Evolutionary conservation across 2,797 vertebrate genomes (phyloP).

Genomic region (Phoebastria nigripes): DNA sequence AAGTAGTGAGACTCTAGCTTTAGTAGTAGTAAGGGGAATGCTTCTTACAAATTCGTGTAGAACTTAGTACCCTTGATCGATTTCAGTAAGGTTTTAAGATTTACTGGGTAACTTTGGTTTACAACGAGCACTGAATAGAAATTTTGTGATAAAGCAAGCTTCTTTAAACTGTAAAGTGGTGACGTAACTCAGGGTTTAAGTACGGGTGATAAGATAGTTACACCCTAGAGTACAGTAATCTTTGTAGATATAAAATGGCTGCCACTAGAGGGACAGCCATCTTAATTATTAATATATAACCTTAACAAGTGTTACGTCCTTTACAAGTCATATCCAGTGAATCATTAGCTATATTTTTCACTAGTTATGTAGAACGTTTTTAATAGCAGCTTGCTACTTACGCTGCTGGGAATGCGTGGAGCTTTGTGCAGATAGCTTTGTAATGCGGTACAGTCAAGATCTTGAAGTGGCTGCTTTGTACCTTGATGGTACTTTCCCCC

Average conservation of each 20-base stretch:
- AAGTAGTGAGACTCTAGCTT: accelerated
- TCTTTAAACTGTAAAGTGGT: neutral
- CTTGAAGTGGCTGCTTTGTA: neutral
- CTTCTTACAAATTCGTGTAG: accelerated
- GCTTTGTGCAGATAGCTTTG: neutral
- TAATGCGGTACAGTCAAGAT: accelerated
- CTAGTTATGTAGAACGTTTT: accelerated
- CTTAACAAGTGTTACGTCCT: accelerated
- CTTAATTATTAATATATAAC: neutral
- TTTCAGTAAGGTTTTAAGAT: neutral
- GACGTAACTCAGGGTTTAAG: neutral
- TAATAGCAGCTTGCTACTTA: accelerated
- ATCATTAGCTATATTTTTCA: accelerated
- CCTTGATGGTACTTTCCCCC: accelerated
- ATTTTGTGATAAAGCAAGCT: accelerated
- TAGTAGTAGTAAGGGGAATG: accelerated
- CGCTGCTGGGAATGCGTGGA: accelerated
- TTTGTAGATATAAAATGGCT: neutral
- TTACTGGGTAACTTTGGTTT: accelerated
- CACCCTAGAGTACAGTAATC: neutral
- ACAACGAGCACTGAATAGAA: accelerated
- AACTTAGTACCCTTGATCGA: accelerated
- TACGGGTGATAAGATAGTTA: neutral
- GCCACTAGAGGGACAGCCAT: neutral
- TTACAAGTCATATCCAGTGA: accelerated